Base-by-base conservation (phyloP, 1,140 invertebrate genomes). In the Gryllus bimaculatus region DNA sequence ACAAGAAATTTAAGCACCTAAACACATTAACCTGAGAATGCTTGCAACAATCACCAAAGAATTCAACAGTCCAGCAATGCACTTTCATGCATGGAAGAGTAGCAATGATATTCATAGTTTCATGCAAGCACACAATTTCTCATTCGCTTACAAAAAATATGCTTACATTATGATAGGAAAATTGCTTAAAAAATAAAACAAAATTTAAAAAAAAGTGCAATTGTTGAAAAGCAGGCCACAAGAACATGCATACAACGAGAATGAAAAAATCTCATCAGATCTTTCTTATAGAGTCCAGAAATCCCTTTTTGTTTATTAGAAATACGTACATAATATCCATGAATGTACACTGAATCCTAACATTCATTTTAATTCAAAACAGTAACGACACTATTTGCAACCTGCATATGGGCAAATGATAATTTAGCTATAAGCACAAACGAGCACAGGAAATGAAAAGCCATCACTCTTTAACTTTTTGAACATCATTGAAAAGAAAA, bases 281-380 rank as follows among this genome's bases (percentile, higher is more conserved):
- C 26, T 39, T 39, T 39, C 26, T 39, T n/a, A 47, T 48, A 48
- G 66, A 80, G 80, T 78, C 80, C 80, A 80, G 80, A 80, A 80
- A 80, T 80, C 80, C 80, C 78, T 76, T 78, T n/a, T 66, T 54
- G 21, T 47, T 18, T 47, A 39, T 12, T 47, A 48, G 48, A 48
- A 47, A 48, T 76, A 12, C 8, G 20, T 47, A 76, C 15, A 76
- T 48, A 76, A 48, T 48, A 76, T 18, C 48, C 26, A 76, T n/a
- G 13, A 76, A 6, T 48, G 20, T 18, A 15, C 20, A 26, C 8
- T 47, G 12, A 77, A 47, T 66, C 18, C 18, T 13, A 66, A 66
- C 18, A 10, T 66, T 10, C 54, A 66, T 66, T 66, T 18, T 13
- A 13, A 18, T 66, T 66, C 54, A 66, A 66, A 66, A 66, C 54